Evolutionary conservation across 2,888 invertebrate species (phyloP).

Genomic region (Pachycephus smyrnensis): DNA sequence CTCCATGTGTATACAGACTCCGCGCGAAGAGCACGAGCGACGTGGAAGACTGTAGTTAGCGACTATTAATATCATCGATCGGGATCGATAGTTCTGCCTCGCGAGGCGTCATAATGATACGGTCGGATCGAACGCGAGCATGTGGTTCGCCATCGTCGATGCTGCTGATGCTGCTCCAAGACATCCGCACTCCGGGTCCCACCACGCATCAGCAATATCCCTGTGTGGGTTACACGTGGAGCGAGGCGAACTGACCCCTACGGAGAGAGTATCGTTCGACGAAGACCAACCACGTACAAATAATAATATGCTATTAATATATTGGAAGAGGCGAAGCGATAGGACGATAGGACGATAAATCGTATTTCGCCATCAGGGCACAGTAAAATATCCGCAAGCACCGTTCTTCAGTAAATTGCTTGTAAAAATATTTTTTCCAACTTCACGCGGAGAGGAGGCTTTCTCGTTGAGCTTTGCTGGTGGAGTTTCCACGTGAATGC

Average conservation of each 20-base stretch:
- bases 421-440: not conserved
- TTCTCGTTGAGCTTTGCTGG: too few species aligned
- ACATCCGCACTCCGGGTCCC: too few species aligned
- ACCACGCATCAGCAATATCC: conserved; percentile 32
- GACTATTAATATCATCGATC: conserved; percentile 65
- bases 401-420: not conserved
- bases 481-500: too few species aligned
- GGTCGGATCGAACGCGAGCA: conserved; percentile 41
- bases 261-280: conserved; percentile 18
- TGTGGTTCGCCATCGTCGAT: conserved; percentile 35
- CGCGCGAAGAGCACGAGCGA: conserved; percentile 31
- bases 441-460: too few species aligned
- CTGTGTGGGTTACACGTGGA: not conserved
- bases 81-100: conserved; percentile 57
- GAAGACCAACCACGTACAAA: conserved; percentile 40
- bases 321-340: conserved; percentile 32
- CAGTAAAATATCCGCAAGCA: not conserved
- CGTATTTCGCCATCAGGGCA: not conserved
- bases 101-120: conserved; percentile 63
- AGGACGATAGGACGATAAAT: conserved; percentile 5
- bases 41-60: conserved; percentile 59
- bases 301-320: conserved; percentile 53
- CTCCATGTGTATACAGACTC: too few species aligned
- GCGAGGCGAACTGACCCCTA: too few species aligned
- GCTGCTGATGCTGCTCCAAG: conserved; percentile 23